Evolutionary conservation across 2,888 invertebrate genomes (phyloP), one percentile per base, ranked within the genome.

Genomic region (Meta bourneti): DNA sequence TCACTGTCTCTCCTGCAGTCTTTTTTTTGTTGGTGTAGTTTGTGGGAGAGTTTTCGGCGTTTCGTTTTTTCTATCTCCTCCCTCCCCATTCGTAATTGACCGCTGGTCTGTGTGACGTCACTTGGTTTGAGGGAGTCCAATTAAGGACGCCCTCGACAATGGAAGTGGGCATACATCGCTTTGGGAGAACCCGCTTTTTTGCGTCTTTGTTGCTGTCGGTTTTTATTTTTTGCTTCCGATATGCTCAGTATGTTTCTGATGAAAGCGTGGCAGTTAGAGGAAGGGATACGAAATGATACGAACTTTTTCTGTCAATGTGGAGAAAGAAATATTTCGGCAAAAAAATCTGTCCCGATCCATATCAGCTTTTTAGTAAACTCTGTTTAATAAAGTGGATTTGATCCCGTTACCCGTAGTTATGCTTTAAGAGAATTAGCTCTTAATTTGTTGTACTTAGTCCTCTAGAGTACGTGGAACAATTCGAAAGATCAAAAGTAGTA

Each of bases 101-200:
- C 82, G 78, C 71, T 61, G 84, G 85, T 90, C 90, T 80, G 85
- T 90, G 86, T 86, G 81, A 86, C 85, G 74, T 90, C 90, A 90
- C 86, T 85, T 90, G 90, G 90, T 90, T 86, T 90, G 49, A 61
- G 77, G 86, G 49, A 77, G 75, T 80, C 90, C 90, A 90, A 90
- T 90, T 90, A 90, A 84, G 86, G 80, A 48, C 20, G 49, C 81
- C 71, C 71, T 77, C 61, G 54, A 86, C 90, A 90, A 90, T 85
- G 69, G 82, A 89, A 83, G 89, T 89, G 75, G 75, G 79, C 70
- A 81, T 74, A 13, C 48, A 61, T 72, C 51, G 34, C 61, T 78
- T 69, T 86, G 16, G 52, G 48, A 49, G n/a, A n/a, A 2, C 71
- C 7, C 16, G 7, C 74, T 72, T 86, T 78, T 70, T 70, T 78